phyloP scores from a whole-genome alignment of 2,888 invertebrate species.

The Cenopis cana region DNA sequence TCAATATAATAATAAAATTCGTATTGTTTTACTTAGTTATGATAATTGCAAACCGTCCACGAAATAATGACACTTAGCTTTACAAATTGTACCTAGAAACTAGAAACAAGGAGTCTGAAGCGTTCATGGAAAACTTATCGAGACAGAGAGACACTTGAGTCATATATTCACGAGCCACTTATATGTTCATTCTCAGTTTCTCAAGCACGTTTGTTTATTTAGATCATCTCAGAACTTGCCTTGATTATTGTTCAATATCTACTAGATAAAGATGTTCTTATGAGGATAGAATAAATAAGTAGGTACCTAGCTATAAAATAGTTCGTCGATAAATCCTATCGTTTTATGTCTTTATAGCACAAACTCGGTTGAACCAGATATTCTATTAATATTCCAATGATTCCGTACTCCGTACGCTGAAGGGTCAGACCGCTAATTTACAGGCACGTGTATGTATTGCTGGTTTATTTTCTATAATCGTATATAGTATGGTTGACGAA shows the following conservation, averaged over 20 bases:
- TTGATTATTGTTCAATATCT: not conserved
- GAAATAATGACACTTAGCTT: too few species aligned
- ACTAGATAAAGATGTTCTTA: not conserved
- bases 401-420: not conserved
- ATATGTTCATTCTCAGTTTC: too few species aligned
- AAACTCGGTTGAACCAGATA: conserved; percentile 26
- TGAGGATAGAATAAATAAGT: not conserved
- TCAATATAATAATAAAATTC: too few species aligned
- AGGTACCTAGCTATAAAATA: not conserved
- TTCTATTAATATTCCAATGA: conserved; percentile 18
- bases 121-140: too few species aligned
- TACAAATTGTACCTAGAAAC: too few species aligned
- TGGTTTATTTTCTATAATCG: conserved; percentile 1
- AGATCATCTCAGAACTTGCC: not conserved
- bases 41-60: too few species aligned
- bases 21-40: too few species aligned
- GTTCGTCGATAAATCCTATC: not conserved
- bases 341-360: not conserved
- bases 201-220: not conserved
- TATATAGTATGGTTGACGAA: too few species aligned
- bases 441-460: conserved; percentile 15
- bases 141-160: not conserved
- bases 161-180: not conserved
- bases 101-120: too few species aligned
- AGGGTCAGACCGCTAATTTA: conserved; percentile 12